Evolutionary conservation across 2,888 invertebrate genomes (phyloP).

Genomic region (Acleris holmiana): DNA sequence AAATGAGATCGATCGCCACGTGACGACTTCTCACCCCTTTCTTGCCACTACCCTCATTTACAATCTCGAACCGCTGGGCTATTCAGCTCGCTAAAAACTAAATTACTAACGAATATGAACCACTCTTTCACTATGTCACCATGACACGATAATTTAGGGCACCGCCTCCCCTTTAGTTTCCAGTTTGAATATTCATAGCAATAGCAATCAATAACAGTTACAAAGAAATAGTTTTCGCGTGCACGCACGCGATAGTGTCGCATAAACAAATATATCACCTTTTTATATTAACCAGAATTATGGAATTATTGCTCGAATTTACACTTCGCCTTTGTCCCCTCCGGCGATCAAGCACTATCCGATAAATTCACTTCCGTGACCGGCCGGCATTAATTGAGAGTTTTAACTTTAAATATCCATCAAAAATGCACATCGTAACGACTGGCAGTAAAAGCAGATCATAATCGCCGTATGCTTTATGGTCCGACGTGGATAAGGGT

Average conservation of each 20-base stretch:
- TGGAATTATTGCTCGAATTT: conserved; percentile 65
- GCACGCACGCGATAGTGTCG: conserved; percentile 82
- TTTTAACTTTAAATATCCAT: conserved; percentile 69
- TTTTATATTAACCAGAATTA: conserved; percentile 73
- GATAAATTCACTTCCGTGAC: conserved; percentile 79
- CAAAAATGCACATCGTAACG: conserved; percentile 80
- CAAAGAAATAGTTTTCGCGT: conserved; percentile 83
- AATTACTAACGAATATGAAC: conserved; percentile 46
- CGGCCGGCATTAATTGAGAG: conserved; percentile 74
- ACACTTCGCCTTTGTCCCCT: conserved; percentile 51
- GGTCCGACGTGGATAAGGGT: conserved; percentile 24
- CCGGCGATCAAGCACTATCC: conserved; percentile 62
- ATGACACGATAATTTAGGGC: conserved; percentile 83
- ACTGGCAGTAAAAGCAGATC: conserved; percentile 62
- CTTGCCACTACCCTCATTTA: conserved; percentile 81
- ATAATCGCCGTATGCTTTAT: conserved; percentile 38
- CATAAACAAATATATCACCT: conserved; percentile 81
- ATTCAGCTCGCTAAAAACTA: conserved; percentile 30
- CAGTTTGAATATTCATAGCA: conserved; percentile 83
- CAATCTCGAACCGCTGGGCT: conserved; percentile 63
- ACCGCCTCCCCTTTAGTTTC: conserved; percentile 75
- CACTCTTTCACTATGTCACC: conserved; percentile 79
- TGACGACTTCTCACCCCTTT: conserved; percentile 80
- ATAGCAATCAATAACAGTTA: conserved; percentile 82
- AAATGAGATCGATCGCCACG: conserved; percentile 80